Conservation (phyloP, 2,113 vertebrate genomes). For the Petrocephalus microphthalmus region DNA sequence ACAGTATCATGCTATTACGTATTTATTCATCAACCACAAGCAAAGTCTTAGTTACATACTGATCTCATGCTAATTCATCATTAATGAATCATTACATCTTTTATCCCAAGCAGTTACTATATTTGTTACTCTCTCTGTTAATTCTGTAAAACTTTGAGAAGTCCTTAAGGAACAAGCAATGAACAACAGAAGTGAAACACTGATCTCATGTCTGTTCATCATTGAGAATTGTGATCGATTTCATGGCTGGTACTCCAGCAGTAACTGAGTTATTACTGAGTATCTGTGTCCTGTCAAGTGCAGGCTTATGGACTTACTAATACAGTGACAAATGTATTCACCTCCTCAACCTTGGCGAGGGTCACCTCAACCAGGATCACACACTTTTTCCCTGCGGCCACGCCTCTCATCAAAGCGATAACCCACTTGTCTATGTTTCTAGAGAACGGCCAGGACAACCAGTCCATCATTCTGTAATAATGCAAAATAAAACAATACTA, state of each 20-base stretch:
- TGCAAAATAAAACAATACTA: neutral
- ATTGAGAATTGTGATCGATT: neutral
- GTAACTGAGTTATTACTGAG: neutral
- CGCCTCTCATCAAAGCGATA: slow-evolving; percentile 68
- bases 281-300: neutral
- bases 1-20: neutral
- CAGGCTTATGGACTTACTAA: neutral
- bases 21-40: neutral
- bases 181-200: neutral
- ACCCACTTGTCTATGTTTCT: slow-evolving; percentile 76
- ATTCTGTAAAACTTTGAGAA: neutral
- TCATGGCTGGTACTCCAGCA: neutral
- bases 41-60: neutral
- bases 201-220: neutral
- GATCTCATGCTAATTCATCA: neutral
- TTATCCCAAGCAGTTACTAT: neutral
- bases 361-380: slow-evolving; percentile 68
- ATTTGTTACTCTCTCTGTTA: neutral
- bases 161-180: neutral
- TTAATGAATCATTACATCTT: neutral
- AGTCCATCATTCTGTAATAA: slow-evolving; percentile 76
- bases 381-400: slow-evolving; percentile 76
- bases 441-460: slow-evolving; percentile 76
- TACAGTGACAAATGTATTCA: slow-evolving; percentile 29
- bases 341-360: slow-evolving; percentile 73